Evolutionary conservation across 1,140 invertebrate genomes (phyloP).

Genomic region (Mya arenaria): DNA sequence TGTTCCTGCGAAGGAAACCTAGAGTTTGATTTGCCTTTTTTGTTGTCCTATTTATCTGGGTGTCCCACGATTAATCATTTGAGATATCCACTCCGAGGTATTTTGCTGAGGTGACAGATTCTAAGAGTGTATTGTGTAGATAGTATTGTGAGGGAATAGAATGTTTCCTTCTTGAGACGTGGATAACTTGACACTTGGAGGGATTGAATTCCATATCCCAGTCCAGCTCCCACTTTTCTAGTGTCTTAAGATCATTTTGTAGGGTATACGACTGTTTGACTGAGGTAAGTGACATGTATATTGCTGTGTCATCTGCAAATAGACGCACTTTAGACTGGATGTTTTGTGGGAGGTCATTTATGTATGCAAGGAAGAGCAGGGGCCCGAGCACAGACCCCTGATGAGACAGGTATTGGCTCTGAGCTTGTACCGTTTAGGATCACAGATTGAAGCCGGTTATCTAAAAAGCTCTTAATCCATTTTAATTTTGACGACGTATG

Average conservation of each 20-base stretch:
- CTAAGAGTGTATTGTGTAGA: background rate
- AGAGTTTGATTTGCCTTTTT: slow-evolving; percentile 31
- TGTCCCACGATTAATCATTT: slow-evolving; percentile 10
- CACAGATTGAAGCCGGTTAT: slow-evolving; percentile 45
- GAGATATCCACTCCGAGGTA: slow-evolving; percentile 15
- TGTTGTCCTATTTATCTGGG: slow-evolving; percentile 3
- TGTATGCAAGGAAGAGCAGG: slow-evolving; percentile 54
- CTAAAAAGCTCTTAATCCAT: slow-evolving; percentile 55
- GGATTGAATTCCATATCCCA: slow-evolving; percentile 44
- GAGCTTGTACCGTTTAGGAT: slow-evolving; percentile 40
- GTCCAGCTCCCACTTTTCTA: background rate
- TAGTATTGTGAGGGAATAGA: background rate
- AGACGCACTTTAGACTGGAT: slow-evolving; percentile 11
- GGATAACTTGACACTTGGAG: slow-evolving; percentile 15
- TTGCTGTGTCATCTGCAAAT: slow-evolving; percentile 25
- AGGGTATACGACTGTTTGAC: background rate
- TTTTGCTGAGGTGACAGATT: slow-evolving; percentile 2
- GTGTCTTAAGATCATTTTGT: background rate
- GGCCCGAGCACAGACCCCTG: slow-evolving; percentile 56
- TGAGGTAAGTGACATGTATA: background rate
- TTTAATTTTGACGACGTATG: slow-evolving; percentile 5
- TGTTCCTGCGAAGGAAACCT: background rate
- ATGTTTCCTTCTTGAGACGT: background rate
- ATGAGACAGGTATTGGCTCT: slow-evolving; percentile 8
- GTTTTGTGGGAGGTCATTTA: slow-evolving; percentile 48